phyloP scores from a whole-genome alignment of 2,797 vertebrate species.

The Micropoecilia bifurca region DNA sequence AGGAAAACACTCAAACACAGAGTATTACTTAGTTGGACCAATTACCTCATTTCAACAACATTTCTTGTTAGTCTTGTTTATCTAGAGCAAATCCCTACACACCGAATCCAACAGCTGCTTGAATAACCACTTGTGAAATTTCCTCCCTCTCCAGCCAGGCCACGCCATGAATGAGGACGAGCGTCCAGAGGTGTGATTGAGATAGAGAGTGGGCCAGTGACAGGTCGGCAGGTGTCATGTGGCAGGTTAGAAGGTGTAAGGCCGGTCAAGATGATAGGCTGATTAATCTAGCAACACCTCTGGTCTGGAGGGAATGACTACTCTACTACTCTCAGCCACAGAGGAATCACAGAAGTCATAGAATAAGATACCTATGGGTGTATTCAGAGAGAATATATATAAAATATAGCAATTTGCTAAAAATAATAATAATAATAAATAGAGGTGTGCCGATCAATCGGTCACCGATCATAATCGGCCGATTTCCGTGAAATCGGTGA shows the following conservation, averaged over 20 bases:
- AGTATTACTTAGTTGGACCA: slow-evolving; percentile 17
- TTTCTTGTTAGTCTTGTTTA: slow-evolving; percentile 27
- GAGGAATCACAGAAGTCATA: slow-evolving; percentile 14
- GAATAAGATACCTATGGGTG: background rate
- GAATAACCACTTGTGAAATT: slow-evolving; percentile 49
- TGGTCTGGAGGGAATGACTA: slow-evolving; percentile 48
- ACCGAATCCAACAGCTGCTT: slow-evolving; percentile 22
- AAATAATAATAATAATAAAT: too few relatives aligned
- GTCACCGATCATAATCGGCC: too few relatives aligned
- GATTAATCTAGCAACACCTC: slow-evolving; percentile 79
- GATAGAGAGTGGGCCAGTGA: slow-evolving; percentile 46
- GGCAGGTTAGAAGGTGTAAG: slow-evolving; percentile 69
- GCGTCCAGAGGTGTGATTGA: slow-evolving; percentile 55
- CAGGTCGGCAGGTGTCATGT: slow-evolving; percentile 62
- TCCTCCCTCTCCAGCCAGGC: slow-evolving; percentile 19
- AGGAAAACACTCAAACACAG: background rate
- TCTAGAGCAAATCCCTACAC: slow-evolving; percentile 41
- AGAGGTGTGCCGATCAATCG: too few relatives aligned
- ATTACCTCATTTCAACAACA: slow-evolving; percentile 41
- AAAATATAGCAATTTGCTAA: too few relatives aligned
- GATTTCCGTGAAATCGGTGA: too few relatives aligned
- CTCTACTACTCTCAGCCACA: slow-evolving; percentile 40
- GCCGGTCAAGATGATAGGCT: slow-evolving; percentile 62
- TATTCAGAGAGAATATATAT: background rate
- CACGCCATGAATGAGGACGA: slow-evolving; percentile 26